Base-by-base conservation (phyloP, 2,888 invertebrate genomes). In the Drosophila imparisetae region DNA sequence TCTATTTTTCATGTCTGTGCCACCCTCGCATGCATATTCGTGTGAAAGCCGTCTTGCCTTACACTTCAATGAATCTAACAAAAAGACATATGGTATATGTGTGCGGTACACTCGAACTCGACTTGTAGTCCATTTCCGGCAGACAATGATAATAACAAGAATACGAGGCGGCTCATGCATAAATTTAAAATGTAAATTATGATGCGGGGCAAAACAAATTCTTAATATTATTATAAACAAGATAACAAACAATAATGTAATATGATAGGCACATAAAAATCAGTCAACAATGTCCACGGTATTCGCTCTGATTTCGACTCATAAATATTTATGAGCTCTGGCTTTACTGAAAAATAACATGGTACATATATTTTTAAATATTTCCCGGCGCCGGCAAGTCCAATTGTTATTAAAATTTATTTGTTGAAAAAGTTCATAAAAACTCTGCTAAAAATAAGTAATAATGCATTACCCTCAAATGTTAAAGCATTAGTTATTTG, bases 181-280 rank as follows among this genome's bases (percentile, higher is more conserved):
- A 75, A 69, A 87, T 84, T 85, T 78, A 57, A 73, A 83, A 87
- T 84, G 80, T 69, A 76, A 84, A 84, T 84, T 76, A 75, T 67
- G 34, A 61, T 62, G 68, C 38, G 64, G 62, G 24, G 67, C 38
- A 67, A 55, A 77, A 78, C 70, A 74, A 78, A 72, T 53, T 73
- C 50, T 48, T 62, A 63, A 74, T 72, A 72, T 72, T 67, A 65
- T 76, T 67, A 78, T 78, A 82, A 84, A 80, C 80, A 87, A 74
- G 70, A 81, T 80, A 80, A 68, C 66, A 74, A 85, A 82, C 78
- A 80, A 72, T 83, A 80, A 85, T 82, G 78, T 69, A 63, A 82
- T 63, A 66, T 68, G 72, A 78, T 80, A 77, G 70, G 78, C 67
- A 61, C 59, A 78, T 72, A 64, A 60, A 67, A 68, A 29, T 45